Percentiles rank a stretch among this genome's conserved stretches.
phyloP scores from a whole-genome alignment of 2,797 vertebrate genomes.

The Chelonia mydas region DNA sequence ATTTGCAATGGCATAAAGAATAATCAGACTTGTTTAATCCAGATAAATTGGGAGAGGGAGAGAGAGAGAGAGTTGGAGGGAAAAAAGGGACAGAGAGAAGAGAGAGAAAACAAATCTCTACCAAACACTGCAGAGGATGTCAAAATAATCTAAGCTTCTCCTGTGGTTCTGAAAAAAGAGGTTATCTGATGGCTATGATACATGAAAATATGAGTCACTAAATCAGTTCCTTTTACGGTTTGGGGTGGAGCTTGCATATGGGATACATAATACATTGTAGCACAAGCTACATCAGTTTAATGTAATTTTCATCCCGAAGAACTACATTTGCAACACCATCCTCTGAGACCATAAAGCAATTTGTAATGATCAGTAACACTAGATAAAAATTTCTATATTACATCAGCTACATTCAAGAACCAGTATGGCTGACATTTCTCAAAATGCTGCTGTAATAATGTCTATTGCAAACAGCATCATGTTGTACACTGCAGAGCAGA shows the following conservation, averaged over 20 bases:
- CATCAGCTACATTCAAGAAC: slow-evolving; percentile 6
- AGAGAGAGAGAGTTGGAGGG: slow-evolving; percentile 17
- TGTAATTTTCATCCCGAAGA: slow-evolving; percentile 31
- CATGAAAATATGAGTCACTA: slow-evolving; percentile 49
- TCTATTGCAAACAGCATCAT: background rate
- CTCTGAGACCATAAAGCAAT: background rate
- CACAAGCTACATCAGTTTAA: slow-evolving; percentile 28
- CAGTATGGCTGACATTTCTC: slow-evolving; percentile 18
- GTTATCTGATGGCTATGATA: slow-evolving; percentile 30
- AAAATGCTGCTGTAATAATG: background rate
- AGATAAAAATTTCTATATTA: slow-evolving; percentile 15
- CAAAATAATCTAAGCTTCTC: slow-evolving; percentile 44
- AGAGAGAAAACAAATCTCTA: slow-evolving; percentile 15
- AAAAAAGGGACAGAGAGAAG: background rate
- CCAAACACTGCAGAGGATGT: slow-evolving; percentile 34
- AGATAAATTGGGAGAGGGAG: slow-evolving; percentile 67
- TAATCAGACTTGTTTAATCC: slow-evolving; percentile 76
- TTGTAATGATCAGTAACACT: background rate
- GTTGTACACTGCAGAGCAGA: rapidly evolving
- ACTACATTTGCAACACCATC: slow-evolving; percentile 16
- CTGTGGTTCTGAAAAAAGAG: slow-evolving; percentile 42
- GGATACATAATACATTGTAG: background rate
- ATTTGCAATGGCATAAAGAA: slow-evolving; percentile 76
- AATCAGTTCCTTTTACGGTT: slow-evolving; percentile 31
- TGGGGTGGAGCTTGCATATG: background rate